These are phyloP conservation scores for Aleadryas rufinucha DNA, from an alignment of 2,113 vertebrate genomes.

Conservation along the genomic window DNA sequence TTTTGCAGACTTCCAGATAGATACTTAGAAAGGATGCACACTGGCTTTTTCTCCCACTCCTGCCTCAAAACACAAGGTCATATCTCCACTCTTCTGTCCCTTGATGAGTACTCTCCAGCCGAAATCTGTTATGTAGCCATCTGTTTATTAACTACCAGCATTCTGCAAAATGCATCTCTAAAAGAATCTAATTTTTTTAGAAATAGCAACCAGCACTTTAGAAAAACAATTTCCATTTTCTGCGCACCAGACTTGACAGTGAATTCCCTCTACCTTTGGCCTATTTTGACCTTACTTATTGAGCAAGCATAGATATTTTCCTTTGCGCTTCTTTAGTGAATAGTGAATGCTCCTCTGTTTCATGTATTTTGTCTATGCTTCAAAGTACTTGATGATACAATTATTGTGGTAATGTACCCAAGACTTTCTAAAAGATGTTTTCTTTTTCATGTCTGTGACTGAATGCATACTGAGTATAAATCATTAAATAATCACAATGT, in stretches of 20 bases:
- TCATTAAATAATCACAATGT: neutral
- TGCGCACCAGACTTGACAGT: neutral
- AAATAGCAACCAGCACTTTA: neutral
- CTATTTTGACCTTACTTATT: neutral
- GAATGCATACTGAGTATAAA: neutral
- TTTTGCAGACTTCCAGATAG: neutral
- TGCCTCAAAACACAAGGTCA: slow-evolving; percentile 8
- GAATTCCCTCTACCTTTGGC: neutral
- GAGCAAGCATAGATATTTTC: neutral
- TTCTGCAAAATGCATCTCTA: neutral
- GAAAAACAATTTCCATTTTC: neutral
- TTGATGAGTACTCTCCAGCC: neutral
- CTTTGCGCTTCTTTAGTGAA: neutral
- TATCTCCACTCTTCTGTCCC: neutral
- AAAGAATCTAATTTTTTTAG: neutral
- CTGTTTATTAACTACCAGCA: slow-evolving; percentile 32
- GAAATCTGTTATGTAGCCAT: slow-evolving; percentile 22
- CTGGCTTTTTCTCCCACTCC: neutral
- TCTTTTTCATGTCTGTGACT: neutral
- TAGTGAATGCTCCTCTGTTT: neutral
- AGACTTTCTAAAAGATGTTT: slow-evolving; percentile 13
- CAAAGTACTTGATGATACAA: neutral
- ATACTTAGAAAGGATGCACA: neutral
- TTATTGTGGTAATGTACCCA: neutral
- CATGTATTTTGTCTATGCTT: neutral